Conservation (phyloP, 2,797 vertebrate genomes). For the Pantherophis alleghaniensis region DNA sequence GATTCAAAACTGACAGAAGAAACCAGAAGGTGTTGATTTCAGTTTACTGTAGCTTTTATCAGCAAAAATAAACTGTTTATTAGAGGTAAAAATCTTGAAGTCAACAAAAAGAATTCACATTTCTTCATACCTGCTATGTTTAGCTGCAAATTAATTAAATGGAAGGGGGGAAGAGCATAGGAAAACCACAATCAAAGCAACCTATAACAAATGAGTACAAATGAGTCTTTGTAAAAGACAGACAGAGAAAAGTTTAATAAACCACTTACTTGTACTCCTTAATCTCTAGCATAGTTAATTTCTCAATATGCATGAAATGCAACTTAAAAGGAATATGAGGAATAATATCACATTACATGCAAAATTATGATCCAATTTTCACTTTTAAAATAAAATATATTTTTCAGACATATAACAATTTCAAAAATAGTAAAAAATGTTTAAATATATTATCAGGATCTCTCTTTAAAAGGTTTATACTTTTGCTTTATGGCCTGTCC, state of each 20-base stretch:
- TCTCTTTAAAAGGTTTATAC: constrained; percentile 83
- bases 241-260: constrained; percentile 27
- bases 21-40: constrained; percentile 27
- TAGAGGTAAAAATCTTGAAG: constrained; percentile 50
- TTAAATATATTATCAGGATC: constrained; percentile 80
- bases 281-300: constrained; percentile 54
- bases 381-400: constrained; percentile 73
- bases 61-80: constrained; percentile 45
- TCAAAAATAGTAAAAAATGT: constrained; percentile 81
- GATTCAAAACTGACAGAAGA: constrained; percentile 16
- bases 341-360: constrained; percentile 49
- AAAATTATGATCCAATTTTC: constrained; percentile 66
- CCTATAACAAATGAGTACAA: constrained; percentile 28
- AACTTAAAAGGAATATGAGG: constrained; percentile 55
- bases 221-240: background rate
- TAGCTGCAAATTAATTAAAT: constrained; percentile 44
- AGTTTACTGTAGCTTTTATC: constrained; percentile 46
- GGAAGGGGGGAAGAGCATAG: constrained; percentile 41
- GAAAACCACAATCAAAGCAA: background rate
- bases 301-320: constrained; percentile 48
- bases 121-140: constrained; percentile 45
- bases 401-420: constrained; percentile 79
- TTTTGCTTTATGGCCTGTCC: constrained; percentile 85
- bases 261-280: constrained; percentile 52
- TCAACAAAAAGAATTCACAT: constrained; percentile 42